Evolutionary conservation across 2,797 vertebrate species (phyloP), one percentile per base, ranked within the genome.

Genomic region (Anabas testudineus): DNA sequence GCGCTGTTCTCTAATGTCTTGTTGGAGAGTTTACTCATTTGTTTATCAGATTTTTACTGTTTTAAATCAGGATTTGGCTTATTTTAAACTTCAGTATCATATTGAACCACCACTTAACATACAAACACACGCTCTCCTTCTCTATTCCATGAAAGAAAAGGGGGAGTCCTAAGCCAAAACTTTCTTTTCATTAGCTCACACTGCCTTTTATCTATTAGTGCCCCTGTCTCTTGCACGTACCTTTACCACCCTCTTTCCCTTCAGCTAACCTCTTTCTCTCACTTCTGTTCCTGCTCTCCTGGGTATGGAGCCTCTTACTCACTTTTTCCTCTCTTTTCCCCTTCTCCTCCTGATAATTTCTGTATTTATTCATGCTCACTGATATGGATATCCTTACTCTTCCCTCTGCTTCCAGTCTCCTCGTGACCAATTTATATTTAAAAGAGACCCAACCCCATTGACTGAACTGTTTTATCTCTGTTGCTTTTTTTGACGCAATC

Each of bases 401-500:
- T 21, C 53, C 32, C 45, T 61, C 45, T 52, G 48, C 7, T 52
- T 43, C 28, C 18, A 48, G 18, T 53, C 65, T 22, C 47, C 60
- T 21, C 15, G 51, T 77, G 66, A 75, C 74, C 78, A 82, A 45
- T 71, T 69, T 69, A n/a, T 39, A 67, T 83, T 67, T 45, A 46
- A 78, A 72, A 52, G 49, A 66, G 52, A 48, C 68, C 22, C 68
- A 60, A 54, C 57, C 36, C 42, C 22, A 34, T 62, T 58, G 61
- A 83, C 61, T 28, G 76, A 61, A 67, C 56, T 46, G 53, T 73
- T 83, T 74, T 76, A 69, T 62, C 48, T 30, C n/a, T 72, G 37
- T 79, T 78, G 61, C 64, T 48, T 78, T 39, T 68, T 77, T 65
- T 74, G 59, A 86, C 69, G 69, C 51, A 80, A 82, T 82, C 57